phyloP scores from a whole-genome alignment of 1,140 invertebrate species.

The Drosophila albomicans region DNA sequence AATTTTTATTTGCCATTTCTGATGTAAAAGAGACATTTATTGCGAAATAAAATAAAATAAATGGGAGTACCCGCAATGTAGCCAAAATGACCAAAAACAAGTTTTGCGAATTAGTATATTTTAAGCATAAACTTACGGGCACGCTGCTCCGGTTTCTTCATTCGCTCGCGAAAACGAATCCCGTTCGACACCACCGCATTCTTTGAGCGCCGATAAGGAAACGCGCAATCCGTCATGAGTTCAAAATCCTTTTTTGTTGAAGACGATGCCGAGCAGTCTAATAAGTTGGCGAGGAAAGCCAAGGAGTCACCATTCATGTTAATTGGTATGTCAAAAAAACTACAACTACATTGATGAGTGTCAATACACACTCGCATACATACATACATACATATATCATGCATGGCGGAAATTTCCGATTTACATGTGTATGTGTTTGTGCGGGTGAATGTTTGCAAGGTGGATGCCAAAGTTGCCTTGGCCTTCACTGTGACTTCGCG shows the following conservation, averaged over 20 bases:
- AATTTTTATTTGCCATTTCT: background rate
- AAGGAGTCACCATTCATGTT: conserved; percentile 89
- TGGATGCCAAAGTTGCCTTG: conserved; percentile 17
- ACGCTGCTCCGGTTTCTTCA: background rate
- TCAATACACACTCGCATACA: conserved; percentile 5
- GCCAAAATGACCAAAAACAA: background rate
- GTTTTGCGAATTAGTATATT: background rate
- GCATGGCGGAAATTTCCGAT: conserved; percentile 57
- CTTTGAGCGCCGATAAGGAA: conserved; percentile 1
- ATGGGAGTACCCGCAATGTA: background rate
- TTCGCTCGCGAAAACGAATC: background rate
- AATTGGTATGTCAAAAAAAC: conserved; percentile 86
- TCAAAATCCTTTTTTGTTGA: conserved; percentile 78
- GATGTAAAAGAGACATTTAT: background rate
- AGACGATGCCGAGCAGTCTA: conserved; percentile 85
- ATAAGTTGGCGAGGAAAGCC: conserved; percentile 87
- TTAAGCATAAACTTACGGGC: background rate
- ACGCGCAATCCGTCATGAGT: conserved; percentile 60
- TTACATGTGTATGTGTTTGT: conserved; percentile 10
- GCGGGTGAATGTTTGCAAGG: conserved; percentile 23
- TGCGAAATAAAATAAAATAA: background rate
- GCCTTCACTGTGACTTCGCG: conserved; percentile 37
- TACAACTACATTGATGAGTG: no score
- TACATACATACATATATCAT: background rate
- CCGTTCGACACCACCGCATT: background rate